phyloP scores from a whole-genome alignment of 2,888 invertebrate species.

The Axea sp. region DNA sequence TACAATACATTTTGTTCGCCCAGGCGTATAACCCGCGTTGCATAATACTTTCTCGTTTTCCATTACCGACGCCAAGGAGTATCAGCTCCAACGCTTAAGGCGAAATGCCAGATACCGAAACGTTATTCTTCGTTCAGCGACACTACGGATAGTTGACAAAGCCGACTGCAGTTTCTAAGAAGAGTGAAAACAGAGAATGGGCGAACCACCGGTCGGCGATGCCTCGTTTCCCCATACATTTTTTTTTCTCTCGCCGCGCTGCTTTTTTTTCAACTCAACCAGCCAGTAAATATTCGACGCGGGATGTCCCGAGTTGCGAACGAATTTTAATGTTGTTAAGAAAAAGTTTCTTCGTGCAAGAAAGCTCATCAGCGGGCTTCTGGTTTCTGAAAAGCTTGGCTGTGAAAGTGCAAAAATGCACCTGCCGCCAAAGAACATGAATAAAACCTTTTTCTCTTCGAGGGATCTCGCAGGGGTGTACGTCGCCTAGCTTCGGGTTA shows the following conservation, averaged over 20 bases:
- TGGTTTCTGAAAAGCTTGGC: conserved; percentile 43
- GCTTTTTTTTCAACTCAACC: conserved; percentile 32
- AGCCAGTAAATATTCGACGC: conserved; percentile 65
- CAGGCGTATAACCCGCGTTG: conserved; percentile 31
- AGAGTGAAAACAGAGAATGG: conserved; percentile 42
- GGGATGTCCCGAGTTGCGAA: conserved; percentile 63
- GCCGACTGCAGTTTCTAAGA: conserved; percentile 52
- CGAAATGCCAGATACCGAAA: conserved; percentile 54
- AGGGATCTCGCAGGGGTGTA: conserved; percentile 29
- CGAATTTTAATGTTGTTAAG: conserved; percentile 69
- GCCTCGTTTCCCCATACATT: conserved; percentile 36
- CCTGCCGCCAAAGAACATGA: conserved; percentile 40
- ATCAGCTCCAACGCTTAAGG: conserved; percentile 47
- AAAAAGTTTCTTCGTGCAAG: conserved; percentile 67
- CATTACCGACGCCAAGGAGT: conserved; percentile 49
- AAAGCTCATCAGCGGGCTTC: conserved; percentile 68
- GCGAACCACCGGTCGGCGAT: conserved; percentile 35
- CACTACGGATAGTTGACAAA: conserved; percentile 54
- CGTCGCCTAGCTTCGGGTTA: conserved; percentile 18
- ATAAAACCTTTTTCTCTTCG: conserved; percentile 43
- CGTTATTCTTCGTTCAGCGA: conserved; percentile 45
- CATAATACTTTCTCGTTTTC: conserved; percentile 58
- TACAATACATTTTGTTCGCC: conserved; percentile 32
- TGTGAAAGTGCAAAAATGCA: conserved; percentile 43
- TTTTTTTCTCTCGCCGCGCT: conserved; percentile 6